Evolutionary conservation across 2,113 vertebrate species (phyloP).

Genomic region (Odocoileus hemionus): DNA sequence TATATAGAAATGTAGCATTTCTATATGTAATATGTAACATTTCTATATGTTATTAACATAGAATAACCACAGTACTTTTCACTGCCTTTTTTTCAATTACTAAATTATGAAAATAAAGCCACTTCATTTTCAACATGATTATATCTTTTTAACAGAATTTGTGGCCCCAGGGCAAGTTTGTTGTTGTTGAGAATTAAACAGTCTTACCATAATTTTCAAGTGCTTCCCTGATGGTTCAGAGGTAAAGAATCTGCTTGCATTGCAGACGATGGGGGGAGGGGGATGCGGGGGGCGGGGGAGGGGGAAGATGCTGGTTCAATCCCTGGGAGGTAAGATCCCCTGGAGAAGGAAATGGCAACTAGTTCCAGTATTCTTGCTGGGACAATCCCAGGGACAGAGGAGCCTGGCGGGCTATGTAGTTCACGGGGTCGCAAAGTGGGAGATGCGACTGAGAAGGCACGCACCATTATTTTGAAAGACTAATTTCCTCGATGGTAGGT

Average conservation of each 20-base stretch:
- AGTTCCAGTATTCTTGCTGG: not conserved
- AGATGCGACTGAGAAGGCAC: not conserved
- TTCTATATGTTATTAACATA: not conserved
- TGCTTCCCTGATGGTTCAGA: not conserved
- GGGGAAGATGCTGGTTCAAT: not conserved
- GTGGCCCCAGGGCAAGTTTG: not conserved
- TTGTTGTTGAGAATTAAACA: not conserved
- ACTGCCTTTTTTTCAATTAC: not conserved
- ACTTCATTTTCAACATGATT: not conserved
- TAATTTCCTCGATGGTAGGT: not conserved
- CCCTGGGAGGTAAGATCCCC: not conserved
- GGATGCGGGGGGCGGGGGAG: accelerated
- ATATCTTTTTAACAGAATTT: not conserved
- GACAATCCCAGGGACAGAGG: not conserved
- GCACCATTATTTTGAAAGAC: not conserved
- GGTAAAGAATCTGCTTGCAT: not conserved
- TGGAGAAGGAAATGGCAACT: not conserved
- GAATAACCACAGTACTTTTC: not conserved
- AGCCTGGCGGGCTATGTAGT: not conserved
- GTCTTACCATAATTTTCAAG: not conserved
- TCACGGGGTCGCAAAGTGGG: not conserved
- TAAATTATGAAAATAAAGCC: not conserved
- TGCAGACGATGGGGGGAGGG: not conserved
- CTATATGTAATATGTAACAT: not conserved
- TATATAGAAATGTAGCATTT: not conserved